Evolutionary conservation across 1,140 invertebrate species (phyloP).

Genomic region (Anthonomus grandis): DNA sequence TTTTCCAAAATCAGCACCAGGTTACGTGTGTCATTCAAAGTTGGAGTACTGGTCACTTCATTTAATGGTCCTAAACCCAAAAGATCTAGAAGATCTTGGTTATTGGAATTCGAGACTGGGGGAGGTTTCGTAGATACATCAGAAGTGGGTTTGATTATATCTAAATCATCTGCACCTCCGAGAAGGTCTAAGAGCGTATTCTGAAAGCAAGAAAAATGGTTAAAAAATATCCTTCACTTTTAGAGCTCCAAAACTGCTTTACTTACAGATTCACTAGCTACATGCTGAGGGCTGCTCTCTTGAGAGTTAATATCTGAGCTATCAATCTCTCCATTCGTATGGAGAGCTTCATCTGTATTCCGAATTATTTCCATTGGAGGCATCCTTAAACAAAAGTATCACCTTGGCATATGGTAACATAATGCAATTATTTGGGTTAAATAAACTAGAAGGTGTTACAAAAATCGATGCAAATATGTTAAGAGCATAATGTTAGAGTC

Average conservation of each 20-base stretch:
- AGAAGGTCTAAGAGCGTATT: constrained; percentile 73
- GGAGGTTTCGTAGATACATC: constrained; percentile 15
- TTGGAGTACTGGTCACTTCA: constrained; percentile 44
- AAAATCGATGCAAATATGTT: too few species aligned
- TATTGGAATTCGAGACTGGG: constrained; percentile 55
- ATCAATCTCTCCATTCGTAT: constrained; percentile 60
- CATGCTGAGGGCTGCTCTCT: constrained; percentile 44
- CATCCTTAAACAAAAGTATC: constrained; percentile 66
- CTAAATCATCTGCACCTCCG: constrained; percentile 68
- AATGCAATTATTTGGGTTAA: too few species aligned
- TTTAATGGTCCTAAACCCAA: constrained; percentile 64
- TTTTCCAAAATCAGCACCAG: constrained; percentile 47
- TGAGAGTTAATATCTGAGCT: constrained; percentile 36
- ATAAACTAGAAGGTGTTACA: too few species aligned
- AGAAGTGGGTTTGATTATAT: constrained; percentile 59
- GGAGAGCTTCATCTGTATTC: constrained; percentile 44
- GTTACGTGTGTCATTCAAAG: constrained; percentile 37
- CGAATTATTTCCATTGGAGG: constrained; percentile 79
- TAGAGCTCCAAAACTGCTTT: too few species aligned
- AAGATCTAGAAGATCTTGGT: constrained; percentile 83
- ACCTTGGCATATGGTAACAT: too few species aligned
- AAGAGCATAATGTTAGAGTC: too few species aligned
- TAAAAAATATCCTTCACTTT: too few species aligned
- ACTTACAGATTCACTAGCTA: constrained; percentile 56
- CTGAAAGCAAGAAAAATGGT: constrained; percentile 51